Evolutionary conservation across 2,113 vertebrate genomes (phyloP).

Genomic region (Pelvicachromis taeniatus): DNA sequence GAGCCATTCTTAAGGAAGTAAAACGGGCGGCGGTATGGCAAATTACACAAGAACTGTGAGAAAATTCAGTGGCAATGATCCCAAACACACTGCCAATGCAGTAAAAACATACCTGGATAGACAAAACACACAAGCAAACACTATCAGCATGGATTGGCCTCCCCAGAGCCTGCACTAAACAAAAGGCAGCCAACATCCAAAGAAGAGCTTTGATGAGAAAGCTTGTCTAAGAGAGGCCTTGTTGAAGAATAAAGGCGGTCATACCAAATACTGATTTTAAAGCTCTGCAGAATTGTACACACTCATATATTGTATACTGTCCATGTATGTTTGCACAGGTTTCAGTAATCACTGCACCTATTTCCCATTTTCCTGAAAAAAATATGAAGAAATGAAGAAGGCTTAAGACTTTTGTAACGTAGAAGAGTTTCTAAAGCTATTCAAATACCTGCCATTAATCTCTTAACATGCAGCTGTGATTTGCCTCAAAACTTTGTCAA

Average conservation of each 20-base stretch:
- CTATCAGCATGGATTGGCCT: neutral
- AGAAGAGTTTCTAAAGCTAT: neutral
- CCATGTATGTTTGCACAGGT: neutral
- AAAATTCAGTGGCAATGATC: neutral
- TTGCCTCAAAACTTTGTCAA: neutral
- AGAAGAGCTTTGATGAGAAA: neutral
- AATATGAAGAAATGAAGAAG: neutral
- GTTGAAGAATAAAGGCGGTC: neutral
- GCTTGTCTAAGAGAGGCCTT: neutral
- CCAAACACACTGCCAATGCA: neutral
- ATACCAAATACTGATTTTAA: neutral
- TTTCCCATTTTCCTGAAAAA: neutral
- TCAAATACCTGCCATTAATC: slow-evolving; percentile 18
- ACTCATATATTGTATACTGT: neutral
- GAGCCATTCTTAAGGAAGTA: neutral
- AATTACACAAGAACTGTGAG: neutral
- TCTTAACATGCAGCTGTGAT: slow-evolving; percentile 17
- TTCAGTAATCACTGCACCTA: neutral
- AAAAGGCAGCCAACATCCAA: neutral
- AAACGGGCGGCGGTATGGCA: neutral
- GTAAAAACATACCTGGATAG: neutral
- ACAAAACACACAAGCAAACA: neutral
- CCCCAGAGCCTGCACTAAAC: neutral
- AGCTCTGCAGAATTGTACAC: neutral
- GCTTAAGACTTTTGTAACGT: neutral